phyloP scores from a whole-genome alignment of 2,797 vertebrate genomes.

The Siniperca scherzeri region DNA sequence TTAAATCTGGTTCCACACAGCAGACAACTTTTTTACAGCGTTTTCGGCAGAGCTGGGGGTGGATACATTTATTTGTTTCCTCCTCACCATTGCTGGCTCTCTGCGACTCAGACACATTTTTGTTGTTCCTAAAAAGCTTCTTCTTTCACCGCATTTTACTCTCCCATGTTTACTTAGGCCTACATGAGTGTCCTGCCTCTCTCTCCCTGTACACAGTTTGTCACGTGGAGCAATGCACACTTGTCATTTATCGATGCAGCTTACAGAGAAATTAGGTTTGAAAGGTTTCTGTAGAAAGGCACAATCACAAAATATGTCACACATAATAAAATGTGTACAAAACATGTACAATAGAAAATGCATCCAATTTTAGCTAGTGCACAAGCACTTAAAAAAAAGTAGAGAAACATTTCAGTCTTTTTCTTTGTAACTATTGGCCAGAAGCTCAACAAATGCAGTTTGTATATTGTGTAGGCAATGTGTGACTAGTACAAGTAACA shows the following conservation, averaged over 20 bases:
- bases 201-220: background rate
- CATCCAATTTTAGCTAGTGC: background rate
- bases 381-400: no score
- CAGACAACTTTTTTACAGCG: no score
- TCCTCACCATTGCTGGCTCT: background rate
- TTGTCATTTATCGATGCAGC: background rate
- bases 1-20: background rate
- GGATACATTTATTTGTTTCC: background rate
- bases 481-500: conserved; percentile 24
- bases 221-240: background rate
- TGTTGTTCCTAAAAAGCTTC: background rate
- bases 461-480: background rate
- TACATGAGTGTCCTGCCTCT: background rate
- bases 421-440: no score
- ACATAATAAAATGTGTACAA: background rate
- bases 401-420: no score
- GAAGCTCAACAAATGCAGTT: background rate
- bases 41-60: background rate
- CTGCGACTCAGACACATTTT: background rate
- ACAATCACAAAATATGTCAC: background rate
- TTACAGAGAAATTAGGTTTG: no score
- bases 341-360: background rate
- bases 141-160: background rate
- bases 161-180: background rate
- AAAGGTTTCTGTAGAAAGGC: background rate